Conservation (phyloP, 2,888 invertebrate species). For the Cryptosula pallasiana region DNA sequence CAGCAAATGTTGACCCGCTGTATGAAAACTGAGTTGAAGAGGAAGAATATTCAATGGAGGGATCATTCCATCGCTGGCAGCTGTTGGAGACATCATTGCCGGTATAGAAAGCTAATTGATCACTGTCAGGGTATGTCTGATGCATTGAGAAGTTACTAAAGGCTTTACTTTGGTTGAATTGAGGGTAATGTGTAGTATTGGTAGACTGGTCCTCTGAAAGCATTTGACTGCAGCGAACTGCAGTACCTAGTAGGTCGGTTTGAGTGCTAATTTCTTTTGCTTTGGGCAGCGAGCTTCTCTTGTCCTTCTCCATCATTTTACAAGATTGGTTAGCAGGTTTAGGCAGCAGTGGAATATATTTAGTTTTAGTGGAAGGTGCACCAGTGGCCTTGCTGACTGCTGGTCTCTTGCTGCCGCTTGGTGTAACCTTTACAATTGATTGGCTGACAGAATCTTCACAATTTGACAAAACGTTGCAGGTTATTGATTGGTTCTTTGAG, state of each 20-base stretch:
- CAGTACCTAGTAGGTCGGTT: background rate
- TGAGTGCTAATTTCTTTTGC: background rate
- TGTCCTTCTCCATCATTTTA: background rate
- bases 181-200: background rate
- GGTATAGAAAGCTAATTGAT: background rate
- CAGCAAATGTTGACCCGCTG: background rate
- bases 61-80: background rate
- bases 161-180: background rate
- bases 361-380: no score
- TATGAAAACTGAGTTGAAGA: background rate
- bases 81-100: no score
- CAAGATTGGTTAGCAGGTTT: background rate
- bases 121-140: background rate
- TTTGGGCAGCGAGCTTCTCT: no score
- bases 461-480: no score
- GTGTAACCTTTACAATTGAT: no score
- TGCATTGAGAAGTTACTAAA: background rate
- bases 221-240: background rate
- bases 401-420: no score
- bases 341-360: background rate
- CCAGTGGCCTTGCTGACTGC: no score
- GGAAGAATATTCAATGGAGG: background rate
- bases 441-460: no score
- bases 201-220: background rate
- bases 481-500: no score